Percentiles rank a stretch among this genome's conserved stretches.
Evolutionary conservation across 2,888 invertebrate genomes (phyloP).

Genomic region (Drosophila limbata): DNA sequence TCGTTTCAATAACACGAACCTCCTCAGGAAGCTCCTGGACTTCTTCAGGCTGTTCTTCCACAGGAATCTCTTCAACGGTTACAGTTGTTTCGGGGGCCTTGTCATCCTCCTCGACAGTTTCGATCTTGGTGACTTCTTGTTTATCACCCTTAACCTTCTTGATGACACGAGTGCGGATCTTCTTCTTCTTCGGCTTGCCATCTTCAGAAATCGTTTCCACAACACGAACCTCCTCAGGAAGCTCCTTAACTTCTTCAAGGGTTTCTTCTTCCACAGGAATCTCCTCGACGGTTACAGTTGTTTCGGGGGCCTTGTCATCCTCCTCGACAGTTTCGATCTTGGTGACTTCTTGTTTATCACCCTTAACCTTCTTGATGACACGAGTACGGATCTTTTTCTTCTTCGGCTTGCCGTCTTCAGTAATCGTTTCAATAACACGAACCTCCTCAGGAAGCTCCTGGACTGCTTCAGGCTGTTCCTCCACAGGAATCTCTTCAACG

Average conservation of each 20-base stretch:
- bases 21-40: conserved; percentile 27
- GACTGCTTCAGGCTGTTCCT: conserved; percentile 23
- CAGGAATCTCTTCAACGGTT: conserved; percentile 19
- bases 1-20: conserved; percentile 16
- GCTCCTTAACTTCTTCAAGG: conserved; percentile 28
- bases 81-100: conserved; percentile 24
- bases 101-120: conserved; percentile 32
- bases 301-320: conserved; percentile 26
- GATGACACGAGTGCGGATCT: conserved; percentile 29
- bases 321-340: conserved; percentile 33
- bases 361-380: conserved; percentile 32
- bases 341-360: conserved; percentile 28
- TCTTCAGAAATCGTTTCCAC: conserved; percentile 26
- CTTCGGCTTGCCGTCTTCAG: conserved; percentile 24
- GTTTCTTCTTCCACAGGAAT: conserved; percentile 24
- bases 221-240: conserved; percentile 27
- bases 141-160: conserved; percentile 31
- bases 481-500: conserved; percentile 23
- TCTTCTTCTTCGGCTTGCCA: conserved; percentile 28
- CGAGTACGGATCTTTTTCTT: conserved; percentile 32
- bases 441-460: conserved; percentile 24
- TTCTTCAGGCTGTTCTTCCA: no score
- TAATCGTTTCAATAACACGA: conserved; percentile 22
- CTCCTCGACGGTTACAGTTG: conserved; percentile 26
- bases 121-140: conserved; percentile 38